phyloP scores from a whole-genome alignment of 2,888 invertebrate genomes.

The Pyrgus malvae region DNA sequence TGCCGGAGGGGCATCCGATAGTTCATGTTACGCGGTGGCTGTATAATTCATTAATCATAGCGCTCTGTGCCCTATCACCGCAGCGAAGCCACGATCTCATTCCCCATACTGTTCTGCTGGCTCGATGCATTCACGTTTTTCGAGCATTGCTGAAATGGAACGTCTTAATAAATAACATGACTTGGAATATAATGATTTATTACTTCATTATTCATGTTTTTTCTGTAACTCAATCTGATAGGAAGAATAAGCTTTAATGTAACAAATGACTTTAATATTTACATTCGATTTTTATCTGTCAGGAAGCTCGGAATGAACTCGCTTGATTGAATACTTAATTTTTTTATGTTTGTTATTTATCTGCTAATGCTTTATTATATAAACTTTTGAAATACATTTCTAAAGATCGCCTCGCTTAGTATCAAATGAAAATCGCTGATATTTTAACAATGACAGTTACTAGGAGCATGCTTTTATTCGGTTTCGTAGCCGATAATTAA shows the following conservation, averaged over 20 bases:
- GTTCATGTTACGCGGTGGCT: conserved; percentile 61
- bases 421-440: neutral
- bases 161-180: conserved; percentile 26
- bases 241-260: conserved; percentile 5
- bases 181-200: conserved; percentile 24
- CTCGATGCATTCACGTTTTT: conserved; percentile 76
- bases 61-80: conserved; percentile 76
- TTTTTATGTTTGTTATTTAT: neutral
- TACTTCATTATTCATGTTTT: conserved; percentile 9
- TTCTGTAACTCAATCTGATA: conserved; percentile 17
- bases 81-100: conserved; percentile 77
- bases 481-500: neutral
- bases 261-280: neutral
- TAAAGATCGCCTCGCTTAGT: too few species aligned
- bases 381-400: too few species aligned
- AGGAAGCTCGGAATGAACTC: neutral
- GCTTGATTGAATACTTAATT: neutral
- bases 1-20: conserved; percentile 58
- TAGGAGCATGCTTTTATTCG: neutral
- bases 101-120: conserved; percentile 77
- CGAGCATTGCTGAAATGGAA: conserved; percentile 72
- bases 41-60: conserved; percentile 69
- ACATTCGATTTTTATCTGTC: neutral
- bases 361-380: neutral
- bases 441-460: neutral